Evolutionary conservation across 2,888 invertebrate genomes (phyloP).

Genomic region (Stegophylla sp.): DNA sequence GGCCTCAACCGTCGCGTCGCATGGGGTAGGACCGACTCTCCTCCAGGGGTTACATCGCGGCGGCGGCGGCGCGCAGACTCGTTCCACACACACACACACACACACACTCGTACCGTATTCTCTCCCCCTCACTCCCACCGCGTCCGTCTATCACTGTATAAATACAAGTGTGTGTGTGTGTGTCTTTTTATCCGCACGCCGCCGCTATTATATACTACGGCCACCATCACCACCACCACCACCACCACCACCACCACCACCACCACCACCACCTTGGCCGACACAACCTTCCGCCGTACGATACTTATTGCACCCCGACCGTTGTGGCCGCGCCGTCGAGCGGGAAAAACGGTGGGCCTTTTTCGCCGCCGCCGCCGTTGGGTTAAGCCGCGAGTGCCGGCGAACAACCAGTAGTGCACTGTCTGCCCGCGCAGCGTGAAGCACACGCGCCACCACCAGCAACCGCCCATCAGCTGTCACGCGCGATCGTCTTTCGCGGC

Average conservation of each 20-base stretch:
- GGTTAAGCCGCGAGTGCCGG: neutral
- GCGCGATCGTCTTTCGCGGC: neutral
- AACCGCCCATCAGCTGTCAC: neutral
- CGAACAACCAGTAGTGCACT: slow-evolving; percentile 11
- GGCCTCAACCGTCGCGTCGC: neutral
- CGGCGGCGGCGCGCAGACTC: too few relatives aligned
- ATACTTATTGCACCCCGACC: neutral
- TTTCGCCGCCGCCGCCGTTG: neutral
- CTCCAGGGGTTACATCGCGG: neutral
- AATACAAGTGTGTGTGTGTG: too few relatives aligned
- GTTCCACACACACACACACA: too few relatives aligned
- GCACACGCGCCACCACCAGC: neutral
- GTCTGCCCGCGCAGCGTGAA: slow-evolving; percentile 9
- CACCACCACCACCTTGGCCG: neutral
- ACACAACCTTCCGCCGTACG: slow-evolving; percentile 1
- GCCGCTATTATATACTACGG: too few relatives aligned
- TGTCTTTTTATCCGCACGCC: neutral
- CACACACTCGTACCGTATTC: too few relatives aligned
- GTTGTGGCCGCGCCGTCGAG: neutral
- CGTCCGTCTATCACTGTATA: neutral
- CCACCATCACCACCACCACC: neutral
- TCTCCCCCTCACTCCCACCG: neutral
- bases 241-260: neutral
- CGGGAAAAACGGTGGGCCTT: slow-evolving; percentile 11
- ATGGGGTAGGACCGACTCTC: neutral